These are phyloP conservation scores for Passer montanus DNA, from an alignment of 2,113 vertebrate species.

Conservation along the genomic window DNA sequence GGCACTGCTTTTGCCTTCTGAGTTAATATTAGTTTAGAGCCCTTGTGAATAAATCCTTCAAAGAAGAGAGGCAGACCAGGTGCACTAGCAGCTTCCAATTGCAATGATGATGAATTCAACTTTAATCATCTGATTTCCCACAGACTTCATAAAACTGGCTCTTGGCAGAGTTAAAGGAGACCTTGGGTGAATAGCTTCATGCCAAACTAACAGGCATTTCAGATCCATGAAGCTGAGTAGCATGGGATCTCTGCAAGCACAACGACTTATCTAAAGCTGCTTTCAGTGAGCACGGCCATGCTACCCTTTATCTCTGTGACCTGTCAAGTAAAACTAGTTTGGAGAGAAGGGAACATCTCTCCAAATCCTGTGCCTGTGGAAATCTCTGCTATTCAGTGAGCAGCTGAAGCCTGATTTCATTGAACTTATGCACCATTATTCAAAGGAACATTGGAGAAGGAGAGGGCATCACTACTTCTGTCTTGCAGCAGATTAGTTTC, in stretches of 20 bases:
- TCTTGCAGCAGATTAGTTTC: background rate
- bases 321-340: background rate
- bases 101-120: background rate
- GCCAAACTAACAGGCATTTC: background rate
- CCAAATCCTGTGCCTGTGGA: background rate
- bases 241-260: background rate
- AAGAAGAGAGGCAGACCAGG: background rate
- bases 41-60: background rate
- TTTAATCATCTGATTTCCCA: background rate
- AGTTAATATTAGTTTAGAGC: background rate
- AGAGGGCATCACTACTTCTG: background rate
- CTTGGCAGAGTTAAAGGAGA: background rate
- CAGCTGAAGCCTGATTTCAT: background rate
- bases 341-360: background rate
- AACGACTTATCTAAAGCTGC: background rate
- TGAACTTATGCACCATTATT: background rate
- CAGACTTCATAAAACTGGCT: background rate
- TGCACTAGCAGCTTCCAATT: background rate
- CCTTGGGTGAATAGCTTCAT: background rate
- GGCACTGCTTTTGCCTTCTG: background rate
- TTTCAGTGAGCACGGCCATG: background rate
- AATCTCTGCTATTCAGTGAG: background rate
- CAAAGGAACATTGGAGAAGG: background rate
- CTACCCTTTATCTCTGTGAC: background rate
- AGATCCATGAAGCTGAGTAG: background rate